phyloP scores from a whole-genome alignment of 2,113 vertebrate genomes.

The Coregonus clupeaformis region DNA sequence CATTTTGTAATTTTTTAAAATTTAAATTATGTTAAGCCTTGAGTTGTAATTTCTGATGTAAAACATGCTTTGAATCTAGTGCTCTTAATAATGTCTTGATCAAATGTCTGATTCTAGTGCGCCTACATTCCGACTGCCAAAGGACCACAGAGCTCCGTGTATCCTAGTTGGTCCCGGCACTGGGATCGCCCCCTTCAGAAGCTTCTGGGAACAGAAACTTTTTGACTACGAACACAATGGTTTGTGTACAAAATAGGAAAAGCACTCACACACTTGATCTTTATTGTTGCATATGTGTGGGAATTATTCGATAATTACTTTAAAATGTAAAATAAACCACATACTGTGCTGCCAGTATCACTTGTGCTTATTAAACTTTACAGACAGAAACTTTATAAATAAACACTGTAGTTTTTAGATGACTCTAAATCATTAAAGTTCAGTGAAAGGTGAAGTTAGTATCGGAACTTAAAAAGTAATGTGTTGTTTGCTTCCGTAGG shows the following conservation, averaged over 20 bases:
- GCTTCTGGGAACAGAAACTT: conserved; percentile 96
- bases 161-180: conserved; percentile 95
- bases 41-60: neutral
- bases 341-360: too few relatives aligned
- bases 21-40: too few relatives aligned
- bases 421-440: neutral
- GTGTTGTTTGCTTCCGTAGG: conserved; percentile 62
- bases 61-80: conserved; percentile 57
- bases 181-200: conserved; percentile 95
- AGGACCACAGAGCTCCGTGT: conserved; percentile 87
- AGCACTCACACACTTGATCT: neutral
- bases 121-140: conserved; percentile 91
- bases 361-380: too few relatives aligned
- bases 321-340: too few relatives aligned
- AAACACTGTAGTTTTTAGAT: too few relatives aligned
- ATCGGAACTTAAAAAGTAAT: too few relatives aligned
- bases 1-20: too few relatives aligned
- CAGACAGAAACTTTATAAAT: too few relatives aligned
- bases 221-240: conserved; percentile 91
- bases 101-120: too few relatives aligned
- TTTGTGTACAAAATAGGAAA: conserved; percentile 33
- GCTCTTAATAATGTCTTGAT: conserved; percentile 49
- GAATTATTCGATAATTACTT: neutral
- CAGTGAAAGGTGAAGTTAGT: neutral
- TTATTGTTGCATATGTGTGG: too few relatives aligned